These are phyloP conservation scores for Agraylea sexmaculata DNA, from an alignment of 1,140 invertebrate species.

Conservation along the genomic window DNA sequence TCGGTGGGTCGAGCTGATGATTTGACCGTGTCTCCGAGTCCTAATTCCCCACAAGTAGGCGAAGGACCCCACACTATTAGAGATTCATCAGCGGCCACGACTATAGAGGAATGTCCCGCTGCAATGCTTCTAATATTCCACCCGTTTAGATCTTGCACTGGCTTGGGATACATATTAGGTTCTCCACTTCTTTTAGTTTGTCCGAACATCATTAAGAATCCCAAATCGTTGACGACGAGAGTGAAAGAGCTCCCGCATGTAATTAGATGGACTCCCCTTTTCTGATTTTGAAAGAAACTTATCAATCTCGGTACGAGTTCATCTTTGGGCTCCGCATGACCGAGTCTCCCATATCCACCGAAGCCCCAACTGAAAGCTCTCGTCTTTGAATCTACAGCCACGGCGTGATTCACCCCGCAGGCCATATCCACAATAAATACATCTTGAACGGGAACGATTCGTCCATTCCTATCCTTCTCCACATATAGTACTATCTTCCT, in stretches of 20 bases:
- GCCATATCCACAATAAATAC: conserved; percentile 81
- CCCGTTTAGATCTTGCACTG: conserved; percentile 78
- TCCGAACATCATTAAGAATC: no score
- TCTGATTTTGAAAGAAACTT: conserved; percentile 77
- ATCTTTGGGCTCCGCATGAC: conserved; percentile 84
- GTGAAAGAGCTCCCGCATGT: conserved; percentile 79
- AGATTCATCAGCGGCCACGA: conserved; percentile 80
- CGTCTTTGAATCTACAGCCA: conserved; percentile 75
- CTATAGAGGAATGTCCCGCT: conserved; percentile 67
- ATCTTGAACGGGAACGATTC: conserved; percentile 69
- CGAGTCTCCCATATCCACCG: conserved; percentile 83
- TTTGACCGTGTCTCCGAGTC: conserved; percentile 78
- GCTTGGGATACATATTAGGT: conserved; percentile 94
- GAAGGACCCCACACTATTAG: conserved; percentile 85
- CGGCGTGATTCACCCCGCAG: conserved; percentile 84
- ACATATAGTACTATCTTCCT: conserved; percentile 77
- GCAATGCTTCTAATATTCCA: conserved; percentile 81
- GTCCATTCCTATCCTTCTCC: conserved; percentile 79
- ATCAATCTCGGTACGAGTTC: conserved; percentile 82
- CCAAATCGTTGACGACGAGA: conserved; percentile 70
- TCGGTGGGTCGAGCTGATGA: conserved; percentile 82
- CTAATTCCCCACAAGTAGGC: conserved; percentile 85
- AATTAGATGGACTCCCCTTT: conserved; percentile 65
- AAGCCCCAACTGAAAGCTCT: conserved; percentile 89
- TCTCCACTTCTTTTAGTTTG: conserved; percentile 86